phyloP scores from a whole-genome alignment of 2,113 vertebrate genomes.

The Strix aluco region DNA sequence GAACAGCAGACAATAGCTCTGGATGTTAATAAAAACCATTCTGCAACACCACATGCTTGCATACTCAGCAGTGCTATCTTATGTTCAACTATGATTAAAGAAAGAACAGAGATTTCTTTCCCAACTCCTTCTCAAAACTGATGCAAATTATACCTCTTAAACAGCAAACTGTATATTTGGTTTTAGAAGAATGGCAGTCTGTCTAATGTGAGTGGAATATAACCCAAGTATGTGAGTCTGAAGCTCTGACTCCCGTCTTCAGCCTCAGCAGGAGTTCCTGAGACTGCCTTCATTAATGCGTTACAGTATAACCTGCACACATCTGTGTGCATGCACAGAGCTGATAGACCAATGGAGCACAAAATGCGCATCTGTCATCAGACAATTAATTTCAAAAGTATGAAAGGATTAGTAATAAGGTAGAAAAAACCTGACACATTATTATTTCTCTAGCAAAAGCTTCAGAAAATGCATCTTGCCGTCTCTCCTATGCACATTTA shows the following conservation, averaged over 20 bases:
- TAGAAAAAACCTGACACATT: not conserved
- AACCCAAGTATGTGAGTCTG: not conserved
- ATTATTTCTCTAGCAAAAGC: not conserved
- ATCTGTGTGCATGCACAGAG: not conserved
- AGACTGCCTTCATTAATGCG: not conserved
- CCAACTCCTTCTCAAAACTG: slow-evolving; percentile 4
- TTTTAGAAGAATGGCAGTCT: slow-evolving; percentile 24
- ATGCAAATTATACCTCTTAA: slow-evolving; percentile 45
- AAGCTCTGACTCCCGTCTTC: not conserved
- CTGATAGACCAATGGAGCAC: not conserved
- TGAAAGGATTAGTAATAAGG: not conserved
- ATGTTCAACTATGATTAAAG: slow-evolving; percentile 14
- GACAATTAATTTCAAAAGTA: not conserved
- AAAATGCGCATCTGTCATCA: not conserved
- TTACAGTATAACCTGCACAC: not conserved
- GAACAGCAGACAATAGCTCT: slow-evolving; percentile 8
- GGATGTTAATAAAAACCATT: slow-evolving; percentile 29
- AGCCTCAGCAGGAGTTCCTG: not conserved
- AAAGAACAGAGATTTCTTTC: not conserved
- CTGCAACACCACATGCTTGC: slow-evolving; percentile 17
- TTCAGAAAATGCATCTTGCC: not conserved
- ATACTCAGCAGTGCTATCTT: slow-evolving; percentile 33
- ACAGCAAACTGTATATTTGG: slow-evolving; percentile 40
- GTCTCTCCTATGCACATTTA: not conserved
- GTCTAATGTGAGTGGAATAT: not conserved